Conservation (phyloP, 2,888 invertebrate species). For the Schrankia costaestrigalis region DNA sequence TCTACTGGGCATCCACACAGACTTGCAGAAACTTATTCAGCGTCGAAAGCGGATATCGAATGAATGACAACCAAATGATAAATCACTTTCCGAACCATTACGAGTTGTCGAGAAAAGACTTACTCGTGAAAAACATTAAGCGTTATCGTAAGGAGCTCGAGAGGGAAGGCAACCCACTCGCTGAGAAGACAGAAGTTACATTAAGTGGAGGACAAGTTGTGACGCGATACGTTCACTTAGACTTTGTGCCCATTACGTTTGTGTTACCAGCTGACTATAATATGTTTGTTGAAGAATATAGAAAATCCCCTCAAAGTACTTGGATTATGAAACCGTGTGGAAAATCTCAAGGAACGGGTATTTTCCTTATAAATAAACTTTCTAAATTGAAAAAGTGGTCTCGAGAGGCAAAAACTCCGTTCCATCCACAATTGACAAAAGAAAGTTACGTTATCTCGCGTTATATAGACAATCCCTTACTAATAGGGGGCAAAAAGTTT, state of each 20-base stretch:
- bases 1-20: conserved; percentile 95
- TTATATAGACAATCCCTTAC: conserved; percentile 95
- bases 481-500: conserved; percentile 98
- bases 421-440: conserved; percentile 88
- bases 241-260: conserved; percentile 96
- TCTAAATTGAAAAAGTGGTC: conserved; percentile 95
- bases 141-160: conserved; percentile 94
- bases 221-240: conserved; percentile 87
- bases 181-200: conserved; percentile 82
- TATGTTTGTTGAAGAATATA: conserved; percentile 96
- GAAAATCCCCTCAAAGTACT: conserved; percentile 94
- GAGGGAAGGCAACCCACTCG: conserved; percentile 90
- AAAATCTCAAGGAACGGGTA: conserved; percentile 94
- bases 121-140: conserved; percentile 97
- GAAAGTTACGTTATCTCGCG: conserved; percentile 96
- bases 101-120: conserved; percentile 95
- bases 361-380: conserved; percentile 95
- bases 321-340: conserved; percentile 99
- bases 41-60: conserved; percentile 44
- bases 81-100: conserved; percentile 98
- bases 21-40: conserved; percentile 93
- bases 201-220: conserved; percentile 81
- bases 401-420: conserved; percentile 89
- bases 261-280: conserved; percentile 97
- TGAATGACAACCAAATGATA: conserved; percentile 92